Base-by-base conservation (phyloP, 2,113 vertebrate species). In the Corythornis madagascariensis region DNA sequence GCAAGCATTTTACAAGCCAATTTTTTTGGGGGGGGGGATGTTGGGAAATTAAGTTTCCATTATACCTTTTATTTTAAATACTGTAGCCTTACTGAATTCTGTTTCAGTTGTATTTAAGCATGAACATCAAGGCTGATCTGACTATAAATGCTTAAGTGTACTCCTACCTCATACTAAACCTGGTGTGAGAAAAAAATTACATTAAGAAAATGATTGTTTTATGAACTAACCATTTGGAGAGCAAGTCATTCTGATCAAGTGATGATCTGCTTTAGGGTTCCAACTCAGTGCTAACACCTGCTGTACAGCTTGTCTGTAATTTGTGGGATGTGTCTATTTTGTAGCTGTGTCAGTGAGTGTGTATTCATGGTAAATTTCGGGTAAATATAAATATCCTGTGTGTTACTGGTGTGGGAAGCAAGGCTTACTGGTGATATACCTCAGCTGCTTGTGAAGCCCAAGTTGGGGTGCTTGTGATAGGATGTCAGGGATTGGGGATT, bases 101-200 rank as follows among this genome's bases (percentile, higher is more conserved):
- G 13, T 69, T 96, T 61, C 59, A 21, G 0, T 72, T 95, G 53
- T 95, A 74, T 90, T 97, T 96, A 94, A 92, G 88, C 25, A 22
- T 83, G 81, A 95, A 50, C 31, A 40, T 61, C 16, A 18, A 88
- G 77, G 67, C 89, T 64, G 95, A 12, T 95, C 71, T 95, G 90
- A 77, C 63, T 69, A 13, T 33, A 13, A 82, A 77, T 43, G 20
- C n/a, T 19, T 24, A 84, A 80, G 40, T 25, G 7, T 64, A 20
- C 21, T 75, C 52, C 18, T 76, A 22, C 50, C 48, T 65, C 17
- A 3, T 8, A 3, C 12, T 40, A 26, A 78, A 74, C 25, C 80
- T n/a, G 13, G 21, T 5, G 13, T 8, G 35, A 50, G 40, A 19
- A 45, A 50, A 60, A 81, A 53, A 61, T 19, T 1, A 13, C 0